These are phyloP conservation scores for Falco rusticolus DNA, from an alignment of 2,797 vertebrate species.

Conservation along the genomic window DNA sequence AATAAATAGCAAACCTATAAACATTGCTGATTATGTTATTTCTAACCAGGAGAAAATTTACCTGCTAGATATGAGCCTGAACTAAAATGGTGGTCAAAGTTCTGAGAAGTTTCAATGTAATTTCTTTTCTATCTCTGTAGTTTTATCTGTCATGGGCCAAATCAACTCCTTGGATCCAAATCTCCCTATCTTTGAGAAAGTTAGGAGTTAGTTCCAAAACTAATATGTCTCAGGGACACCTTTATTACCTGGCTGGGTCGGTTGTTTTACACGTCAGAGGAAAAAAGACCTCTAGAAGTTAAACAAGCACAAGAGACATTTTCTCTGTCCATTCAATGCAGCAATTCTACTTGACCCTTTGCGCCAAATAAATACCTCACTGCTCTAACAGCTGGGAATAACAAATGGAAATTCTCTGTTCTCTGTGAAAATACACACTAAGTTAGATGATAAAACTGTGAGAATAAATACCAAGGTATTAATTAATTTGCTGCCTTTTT, in stretches of 20 bases:
- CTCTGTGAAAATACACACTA: not conserved
- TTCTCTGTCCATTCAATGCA: not conserved
- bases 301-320: not conserved
- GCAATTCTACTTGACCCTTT: not conserved
- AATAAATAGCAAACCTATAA: not conserved
- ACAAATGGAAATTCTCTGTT: not conserved
- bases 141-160: not conserved
- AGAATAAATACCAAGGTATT: not conserved
- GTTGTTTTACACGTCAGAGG: not conserved
- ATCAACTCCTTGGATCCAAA: not conserved
- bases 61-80: not conserved
- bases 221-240: no score
- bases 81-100: not conserved
- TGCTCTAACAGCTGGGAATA: not conserved
- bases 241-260: not conserved
- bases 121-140: not conserved
- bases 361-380: not conserved
- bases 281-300: not conserved
- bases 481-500: not conserved
- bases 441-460: not conserved
- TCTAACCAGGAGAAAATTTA: not conserved
- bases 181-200: not conserved
- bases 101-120: not conserved
- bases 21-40: not conserved
- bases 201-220: not conserved